Percentiles rank a stretch among this genome's conserved stretches.
phyloP scores from a whole-genome alignment of 2,113 vertebrate species.

The Macquaria ambigua region DNA sequence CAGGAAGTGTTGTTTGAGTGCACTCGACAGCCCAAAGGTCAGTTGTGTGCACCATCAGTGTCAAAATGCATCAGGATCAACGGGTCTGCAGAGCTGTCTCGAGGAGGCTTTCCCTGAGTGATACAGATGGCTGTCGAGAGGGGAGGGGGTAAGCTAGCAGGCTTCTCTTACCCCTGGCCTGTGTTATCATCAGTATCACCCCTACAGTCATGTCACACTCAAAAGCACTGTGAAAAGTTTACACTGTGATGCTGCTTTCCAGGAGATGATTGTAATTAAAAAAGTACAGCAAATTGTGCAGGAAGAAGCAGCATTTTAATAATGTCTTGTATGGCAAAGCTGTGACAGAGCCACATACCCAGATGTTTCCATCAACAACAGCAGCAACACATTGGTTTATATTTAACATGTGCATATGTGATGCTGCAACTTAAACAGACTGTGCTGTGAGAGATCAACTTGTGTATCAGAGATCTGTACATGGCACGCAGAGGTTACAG shows the following conservation, averaged over 20 bases:
- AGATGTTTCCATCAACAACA: background rate
- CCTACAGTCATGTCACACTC: conserved; percentile 45
- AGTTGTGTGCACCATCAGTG: conserved; percentile 82
- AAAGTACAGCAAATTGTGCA: background rate
- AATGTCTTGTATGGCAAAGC: background rate
- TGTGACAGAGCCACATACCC: conserved; percentile 28
- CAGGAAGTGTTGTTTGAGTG: conserved; percentile 83
- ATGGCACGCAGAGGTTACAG: background rate
- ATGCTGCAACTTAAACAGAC: too few species aligned
- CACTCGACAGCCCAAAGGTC: conserved; percentile 86
- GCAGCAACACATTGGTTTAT: background rate
- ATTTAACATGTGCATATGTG: too few species aligned
- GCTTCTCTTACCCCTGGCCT: conserved; percentile 46
- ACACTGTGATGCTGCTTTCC: background rate
- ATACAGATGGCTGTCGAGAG: conserved; percentile 60
- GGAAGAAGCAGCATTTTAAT: background rate
- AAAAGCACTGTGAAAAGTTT: conserved; percentile 6
- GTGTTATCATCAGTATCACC: conserved; percentile 43
- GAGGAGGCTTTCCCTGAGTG: conserved; percentile 63
- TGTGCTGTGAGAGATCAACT: too few species aligned
- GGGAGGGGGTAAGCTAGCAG: background rate
- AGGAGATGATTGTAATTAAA: background rate
- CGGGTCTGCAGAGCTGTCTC: conserved; percentile 55
- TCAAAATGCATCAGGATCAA: conserved; percentile 83
- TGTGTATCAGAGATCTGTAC: too few species aligned